Evolutionary conservation across 2,113 vertebrate species (phyloP), one percentile per base, ranked within the genome.

Genomic region (Phyllopteryx taeniolatus): DNA sequence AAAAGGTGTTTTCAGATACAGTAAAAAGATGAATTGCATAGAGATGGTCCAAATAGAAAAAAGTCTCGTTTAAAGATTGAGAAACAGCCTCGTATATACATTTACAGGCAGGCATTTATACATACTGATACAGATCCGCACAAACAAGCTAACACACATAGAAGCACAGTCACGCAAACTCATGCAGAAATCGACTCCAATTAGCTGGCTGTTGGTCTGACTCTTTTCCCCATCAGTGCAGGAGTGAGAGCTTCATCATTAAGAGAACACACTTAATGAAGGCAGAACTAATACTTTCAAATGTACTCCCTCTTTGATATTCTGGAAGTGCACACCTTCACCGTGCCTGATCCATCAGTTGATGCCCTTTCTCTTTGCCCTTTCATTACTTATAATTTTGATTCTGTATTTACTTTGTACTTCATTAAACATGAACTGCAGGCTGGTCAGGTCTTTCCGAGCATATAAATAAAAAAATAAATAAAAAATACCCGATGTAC

Each of bases 161-260:
- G 20, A 68, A 4, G 42, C 14, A 59, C 65, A 44, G 63, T 64
- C 74, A 72, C 71, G 70, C 64, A 64, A 70, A 84, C 67, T 72
- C 80, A 79, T 75, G 76, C 81, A 82, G 75, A 81, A 76, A 88
- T 87, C 87, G 86, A 85, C 81, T 90, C 91, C 86, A 91, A 90
- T 92, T 92, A 89, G 78, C 77, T 9, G 20, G 70, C 73, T 60
- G 56, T 75, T 77, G 74, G 80, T 85, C 79, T 80, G 75, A 79
- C 83, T 86, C 79, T 77, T 86, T 84, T 64, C 68, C 81, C 85
- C 74, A 81, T 88, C 82, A 83, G 79, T 80, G 80, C 72, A 56
- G 67, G 79, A 82, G 85, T 83, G 84, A 89, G 73, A 84, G 77
- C 11, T 74, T 88, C 85, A 87, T 91, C 88, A 88, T 90, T 89